phyloP scores from a whole-genome alignment of 2,888 invertebrate genomes.

The Pecten maximus region DNA sequence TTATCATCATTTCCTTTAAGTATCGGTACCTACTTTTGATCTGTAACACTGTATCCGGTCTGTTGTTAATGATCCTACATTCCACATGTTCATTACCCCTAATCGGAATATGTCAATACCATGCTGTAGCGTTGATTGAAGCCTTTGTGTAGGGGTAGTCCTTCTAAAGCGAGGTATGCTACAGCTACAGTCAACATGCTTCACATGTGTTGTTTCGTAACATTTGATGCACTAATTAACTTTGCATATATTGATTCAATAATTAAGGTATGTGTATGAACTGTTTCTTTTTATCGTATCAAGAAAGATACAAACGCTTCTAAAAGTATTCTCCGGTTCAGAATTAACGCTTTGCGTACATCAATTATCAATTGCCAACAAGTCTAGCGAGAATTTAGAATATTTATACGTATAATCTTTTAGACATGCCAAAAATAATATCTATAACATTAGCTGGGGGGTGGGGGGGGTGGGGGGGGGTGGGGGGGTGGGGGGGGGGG shows the following conservation, averaged over 20 bases:
- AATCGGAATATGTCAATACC: background rate
- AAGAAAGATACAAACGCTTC: too few relatives aligned
- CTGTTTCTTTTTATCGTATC: background rate
- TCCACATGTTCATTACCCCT: background rate
- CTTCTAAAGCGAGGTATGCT: background rate
- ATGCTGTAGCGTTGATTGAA: background rate
- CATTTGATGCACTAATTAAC: background rate
- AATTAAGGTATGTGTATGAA: background rate
- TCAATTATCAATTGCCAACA: too few relatives aligned
- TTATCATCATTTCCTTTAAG: background rate
- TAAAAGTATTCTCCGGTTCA: too few relatives aligned
- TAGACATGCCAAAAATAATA: too few relatives aligned
- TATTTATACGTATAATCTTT: too few relatives aligned
- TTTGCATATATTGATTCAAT: background rate
- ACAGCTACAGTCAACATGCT: background rate
- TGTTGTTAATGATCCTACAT: background rate
- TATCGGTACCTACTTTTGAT: background rate
- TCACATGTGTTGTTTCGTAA: background rate
- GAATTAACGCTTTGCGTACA: too few relatives aligned
- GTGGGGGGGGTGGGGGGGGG: too few relatives aligned
- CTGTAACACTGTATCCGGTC: background rate
- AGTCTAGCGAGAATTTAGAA: too few relatives aligned
- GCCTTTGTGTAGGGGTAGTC: background rate
- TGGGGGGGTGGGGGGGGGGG: too few relatives aligned
- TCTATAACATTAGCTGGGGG: too few relatives aligned